Conservation (phyloP, 92 coral and sea anemone species). For the Galaxea fascicularis region DNA sequence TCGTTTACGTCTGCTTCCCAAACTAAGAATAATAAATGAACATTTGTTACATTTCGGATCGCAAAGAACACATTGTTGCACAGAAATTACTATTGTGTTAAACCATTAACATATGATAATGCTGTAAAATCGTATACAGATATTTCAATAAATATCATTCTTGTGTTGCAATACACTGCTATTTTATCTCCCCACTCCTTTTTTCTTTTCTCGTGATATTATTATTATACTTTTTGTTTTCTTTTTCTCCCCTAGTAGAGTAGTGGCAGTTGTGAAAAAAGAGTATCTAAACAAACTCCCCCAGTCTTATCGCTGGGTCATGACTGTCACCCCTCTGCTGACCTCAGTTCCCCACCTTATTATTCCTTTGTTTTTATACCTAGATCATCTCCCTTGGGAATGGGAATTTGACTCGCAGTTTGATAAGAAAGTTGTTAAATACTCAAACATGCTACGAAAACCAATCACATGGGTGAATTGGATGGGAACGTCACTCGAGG, state of each 20-base stretch:
- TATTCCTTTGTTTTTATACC: neutral
- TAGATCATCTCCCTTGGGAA: neutral
- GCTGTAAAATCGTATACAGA: conserved; percentile 3
- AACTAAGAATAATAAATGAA: no score
- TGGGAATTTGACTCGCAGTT: neutral
- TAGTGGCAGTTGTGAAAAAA: conserved; percentile 6
- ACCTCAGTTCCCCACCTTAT: neutral
- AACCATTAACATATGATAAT: neutral
- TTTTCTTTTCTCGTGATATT: conserved; percentile 1
- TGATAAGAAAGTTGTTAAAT: neutral
- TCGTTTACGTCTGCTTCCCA: no score
- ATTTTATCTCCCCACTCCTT: conserved; percentile 1
- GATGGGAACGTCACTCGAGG: neutral
- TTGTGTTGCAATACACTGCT: neutral
- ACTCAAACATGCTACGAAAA: conserved; percentile 11
- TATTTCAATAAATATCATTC: neutral
- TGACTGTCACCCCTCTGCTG: neutral
- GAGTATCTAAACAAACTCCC: neutral
- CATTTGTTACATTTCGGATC: no score
- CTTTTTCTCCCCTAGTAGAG: conserved; percentile 1
- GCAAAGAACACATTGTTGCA: no score
- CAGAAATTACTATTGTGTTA: neutral
- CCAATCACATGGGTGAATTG: neutral
- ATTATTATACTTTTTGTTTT: neutral
- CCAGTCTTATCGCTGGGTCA: neutral